These are phyloP conservation scores for Datnioides undecimradiatus DNA, from an alignment of 2,113 vertebrate genomes.

Conservation along the genomic window DNA sequence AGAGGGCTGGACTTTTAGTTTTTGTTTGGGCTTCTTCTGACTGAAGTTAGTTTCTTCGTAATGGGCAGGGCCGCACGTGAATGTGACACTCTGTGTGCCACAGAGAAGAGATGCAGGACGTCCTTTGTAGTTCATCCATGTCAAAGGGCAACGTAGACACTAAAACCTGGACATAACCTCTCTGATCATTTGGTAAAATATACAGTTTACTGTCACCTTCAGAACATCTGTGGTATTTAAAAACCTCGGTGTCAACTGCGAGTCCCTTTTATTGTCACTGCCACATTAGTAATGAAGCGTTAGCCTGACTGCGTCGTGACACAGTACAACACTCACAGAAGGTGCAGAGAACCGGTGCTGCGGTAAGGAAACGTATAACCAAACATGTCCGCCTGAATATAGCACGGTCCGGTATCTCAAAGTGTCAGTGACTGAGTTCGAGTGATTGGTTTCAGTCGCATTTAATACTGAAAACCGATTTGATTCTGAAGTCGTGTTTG, in stretches of 20 bases:
- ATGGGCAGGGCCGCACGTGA: not conserved
- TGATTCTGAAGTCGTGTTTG: no score
- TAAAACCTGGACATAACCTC: no score
- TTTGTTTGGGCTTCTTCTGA: not conserved
- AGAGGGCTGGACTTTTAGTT: no score
- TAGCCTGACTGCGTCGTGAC: not conserved
- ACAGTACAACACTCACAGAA: not conserved
- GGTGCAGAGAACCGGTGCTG: no score
- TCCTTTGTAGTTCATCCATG: not conserved
- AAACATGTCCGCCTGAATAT: not conserved
- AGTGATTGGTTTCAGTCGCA: no score
- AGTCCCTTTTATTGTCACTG: not conserved
- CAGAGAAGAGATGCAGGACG: not conserved
- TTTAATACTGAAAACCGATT: no score
- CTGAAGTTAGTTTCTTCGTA: not conserved
- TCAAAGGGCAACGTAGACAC: not conserved
- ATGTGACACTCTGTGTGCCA: not conserved
- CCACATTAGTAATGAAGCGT: not conserved
- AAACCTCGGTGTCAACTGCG: not conserved
- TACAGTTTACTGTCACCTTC: not conserved
- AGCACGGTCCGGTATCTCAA: no score
- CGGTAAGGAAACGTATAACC: not conserved
- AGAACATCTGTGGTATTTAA: not conserved
- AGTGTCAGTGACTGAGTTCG: no score
- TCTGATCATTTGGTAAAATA: no score